phyloP scores from a whole-genome alignment of 2,113 vertebrate species.

The Eretmochelys imbricata region DNA sequence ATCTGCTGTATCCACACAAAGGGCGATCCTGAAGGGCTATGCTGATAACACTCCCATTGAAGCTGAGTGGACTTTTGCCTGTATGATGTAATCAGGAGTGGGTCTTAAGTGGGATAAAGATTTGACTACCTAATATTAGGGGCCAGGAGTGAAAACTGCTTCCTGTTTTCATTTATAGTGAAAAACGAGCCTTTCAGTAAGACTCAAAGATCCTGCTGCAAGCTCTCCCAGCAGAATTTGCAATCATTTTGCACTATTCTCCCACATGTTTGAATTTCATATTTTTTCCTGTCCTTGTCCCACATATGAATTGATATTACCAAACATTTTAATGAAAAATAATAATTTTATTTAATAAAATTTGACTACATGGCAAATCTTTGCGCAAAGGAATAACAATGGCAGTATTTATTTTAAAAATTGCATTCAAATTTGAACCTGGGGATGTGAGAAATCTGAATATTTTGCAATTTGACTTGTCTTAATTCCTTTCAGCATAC shows the following conservation, averaged over 20 bases:
- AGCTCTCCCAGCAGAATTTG: background rate
- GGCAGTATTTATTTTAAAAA: background rate
- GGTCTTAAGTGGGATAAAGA: too few species aligned
- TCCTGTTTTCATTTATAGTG: background rate
- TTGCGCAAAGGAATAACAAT: background rate
- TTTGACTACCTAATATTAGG: constrained; percentile 8
- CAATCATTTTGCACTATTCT: background rate
- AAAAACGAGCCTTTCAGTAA: background rate
- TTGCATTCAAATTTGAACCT: background rate
- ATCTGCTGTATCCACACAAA: too few species aligned
- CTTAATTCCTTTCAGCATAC: constrained; percentile 2
- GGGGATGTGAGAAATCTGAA: background rate
- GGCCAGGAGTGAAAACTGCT: background rate
- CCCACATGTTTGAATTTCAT: background rate
- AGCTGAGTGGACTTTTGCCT: too few species aligned
- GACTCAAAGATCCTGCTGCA: background rate
- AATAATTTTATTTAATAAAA: background rate
- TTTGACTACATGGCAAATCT: background rate
- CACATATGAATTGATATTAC: background rate
- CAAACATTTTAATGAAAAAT: background rate
- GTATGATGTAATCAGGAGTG: too few species aligned
- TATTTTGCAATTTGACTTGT: background rate
- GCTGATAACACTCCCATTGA: too few species aligned
- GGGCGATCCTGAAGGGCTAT: too few species aligned
- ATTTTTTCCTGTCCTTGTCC: background rate